phyloP scores from a whole-genome alignment of 2,888 invertebrate species.

The Amiota mariae region DNA sequence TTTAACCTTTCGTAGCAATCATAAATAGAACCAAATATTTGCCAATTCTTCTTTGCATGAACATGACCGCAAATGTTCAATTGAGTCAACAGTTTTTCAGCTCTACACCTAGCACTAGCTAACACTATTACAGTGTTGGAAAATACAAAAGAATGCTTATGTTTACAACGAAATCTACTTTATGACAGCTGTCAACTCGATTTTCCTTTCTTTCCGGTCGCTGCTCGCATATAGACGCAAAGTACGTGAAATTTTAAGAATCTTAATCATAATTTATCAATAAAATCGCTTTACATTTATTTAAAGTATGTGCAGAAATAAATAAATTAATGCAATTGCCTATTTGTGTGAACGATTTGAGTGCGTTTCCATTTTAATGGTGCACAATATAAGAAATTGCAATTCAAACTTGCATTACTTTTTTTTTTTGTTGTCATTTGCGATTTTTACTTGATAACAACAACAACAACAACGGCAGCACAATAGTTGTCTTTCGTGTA shows the following conservation, averaged over 20 bases:
- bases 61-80: too few species aligned
- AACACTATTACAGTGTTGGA: neutral
- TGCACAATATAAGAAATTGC: conserved; percentile 33
- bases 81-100: too few species aligned
- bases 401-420: conserved; percentile 12
- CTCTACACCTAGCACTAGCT: too few species aligned
- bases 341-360: conserved; percentile 39
- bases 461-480: conserved; percentile 40
- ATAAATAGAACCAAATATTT: too few species aligned
- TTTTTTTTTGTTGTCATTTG: neutral
- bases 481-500: conserved; percentile 15
- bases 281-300: conserved; percentile 45
- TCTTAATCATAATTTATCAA: conserved; percentile 62
- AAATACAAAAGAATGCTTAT: neutral
- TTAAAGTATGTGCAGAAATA: conserved; percentile 33
- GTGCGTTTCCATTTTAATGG: conserved; percentile 38
- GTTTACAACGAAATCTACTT: neutral
- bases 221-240: conserved; percentile 69
- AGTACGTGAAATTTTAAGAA: conserved; percentile 66
- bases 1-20: too few species aligned
- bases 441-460: conserved; percentile 18
- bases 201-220: conserved; percentile 74
- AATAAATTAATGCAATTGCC: conserved; percentile 22
- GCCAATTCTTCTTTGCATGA: too few species aligned
- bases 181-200: conserved; percentile 56